Evolutionary conservation across 37 sponge, comb jelly and placozoan species (phyloP).

Genomic region (Diacarnus erythraeanus): DNA sequence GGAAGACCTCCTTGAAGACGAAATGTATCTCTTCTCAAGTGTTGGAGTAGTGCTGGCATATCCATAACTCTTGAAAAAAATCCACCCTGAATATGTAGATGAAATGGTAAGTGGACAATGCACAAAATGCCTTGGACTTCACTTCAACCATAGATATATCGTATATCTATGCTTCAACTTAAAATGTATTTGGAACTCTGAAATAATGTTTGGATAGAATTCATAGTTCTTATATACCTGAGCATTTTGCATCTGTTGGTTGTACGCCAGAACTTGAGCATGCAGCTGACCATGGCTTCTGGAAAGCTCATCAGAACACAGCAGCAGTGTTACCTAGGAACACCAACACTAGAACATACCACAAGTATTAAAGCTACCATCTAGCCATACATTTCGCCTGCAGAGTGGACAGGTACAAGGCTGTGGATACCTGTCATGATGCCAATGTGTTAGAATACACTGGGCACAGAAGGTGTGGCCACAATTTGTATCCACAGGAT

Average conservation of each 20-base stretch:
- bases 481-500: slow-evolving; percentile 25
- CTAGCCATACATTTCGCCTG: background rate
- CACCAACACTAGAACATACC: background rate
- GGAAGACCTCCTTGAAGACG: slow-evolving; percentile 5
- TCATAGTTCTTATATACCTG: background rate
- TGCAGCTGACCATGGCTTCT: background rate
- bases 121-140: too few species aligned
- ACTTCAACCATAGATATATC: too few species aligned
- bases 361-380: background rate
- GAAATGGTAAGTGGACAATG: too few species aligned
- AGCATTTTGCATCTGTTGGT: slow-evolving; percentile 4
- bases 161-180: too few species aligned
- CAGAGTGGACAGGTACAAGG: slow-evolving; percentile 14
- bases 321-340: slow-evolving; percentile 10
- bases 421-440: slow-evolving; percentile 1
- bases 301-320: slow-evolving; percentile 12
- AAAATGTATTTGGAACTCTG: too few species aligned
- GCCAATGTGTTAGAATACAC: slow-evolving; percentile 15
- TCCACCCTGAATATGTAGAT: too few species aligned
- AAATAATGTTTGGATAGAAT: too few species aligned
- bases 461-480: slow-evolving; percentile 27
- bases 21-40: slow-evolving; percentile 1
- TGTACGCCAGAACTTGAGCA: slow-evolving; percentile 2
- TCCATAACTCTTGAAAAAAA: background rate
- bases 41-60: background rate